Conservation (phyloP, 2,888 invertebrate genomes). For the Dynastes tityus region DNA sequence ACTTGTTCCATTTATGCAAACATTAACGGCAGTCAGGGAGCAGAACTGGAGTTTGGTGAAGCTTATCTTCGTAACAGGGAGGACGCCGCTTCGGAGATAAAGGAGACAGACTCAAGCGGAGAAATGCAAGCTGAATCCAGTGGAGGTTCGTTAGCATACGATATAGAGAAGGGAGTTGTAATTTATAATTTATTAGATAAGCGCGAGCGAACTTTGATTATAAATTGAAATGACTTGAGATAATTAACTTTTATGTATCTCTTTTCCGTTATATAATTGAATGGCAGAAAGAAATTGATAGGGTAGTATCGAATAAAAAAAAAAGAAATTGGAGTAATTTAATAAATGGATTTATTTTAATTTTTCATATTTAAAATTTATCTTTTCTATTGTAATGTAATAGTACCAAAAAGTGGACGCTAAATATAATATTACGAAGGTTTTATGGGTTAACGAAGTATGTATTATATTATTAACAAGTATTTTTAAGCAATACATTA, state of each 20-base stretch:
- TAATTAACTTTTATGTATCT: conserved; percentile 3
- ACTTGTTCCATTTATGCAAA: conserved; percentile 47
- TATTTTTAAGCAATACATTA: too few species aligned
- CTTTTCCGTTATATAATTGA: background rate
- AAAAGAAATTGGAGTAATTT: too few species aligned
- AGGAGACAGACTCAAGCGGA: conserved; percentile 8
- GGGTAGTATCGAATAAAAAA: too few species aligned
- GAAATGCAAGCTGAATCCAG: conserved; percentile 18
- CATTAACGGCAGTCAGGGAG: conserved; percentile 37
- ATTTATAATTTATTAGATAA: conserved; percentile 15
- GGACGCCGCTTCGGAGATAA: conserved; percentile 19
- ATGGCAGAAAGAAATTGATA: too few species aligned
- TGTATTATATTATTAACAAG: too few species aligned
- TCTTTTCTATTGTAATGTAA: too few species aligned
- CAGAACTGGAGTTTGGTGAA: conserved; percentile 26
- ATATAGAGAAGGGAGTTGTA: background rate
- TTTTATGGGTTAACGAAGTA: too few species aligned
- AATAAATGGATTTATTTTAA: too few species aligned
- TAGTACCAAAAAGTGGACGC: too few species aligned
- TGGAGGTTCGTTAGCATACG: conserved; percentile 25
- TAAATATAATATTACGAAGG: too few species aligned
- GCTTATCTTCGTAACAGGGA: conserved; percentile 35
- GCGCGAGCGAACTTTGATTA: background rate
- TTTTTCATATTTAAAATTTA: too few species aligned
- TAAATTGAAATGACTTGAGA: conserved; percentile 1